These are phyloP conservation scores for Catajapyx aquilonaris DNA, from an alignment of 1,140 invertebrate genomes.

Conservation along the genomic window DNA sequence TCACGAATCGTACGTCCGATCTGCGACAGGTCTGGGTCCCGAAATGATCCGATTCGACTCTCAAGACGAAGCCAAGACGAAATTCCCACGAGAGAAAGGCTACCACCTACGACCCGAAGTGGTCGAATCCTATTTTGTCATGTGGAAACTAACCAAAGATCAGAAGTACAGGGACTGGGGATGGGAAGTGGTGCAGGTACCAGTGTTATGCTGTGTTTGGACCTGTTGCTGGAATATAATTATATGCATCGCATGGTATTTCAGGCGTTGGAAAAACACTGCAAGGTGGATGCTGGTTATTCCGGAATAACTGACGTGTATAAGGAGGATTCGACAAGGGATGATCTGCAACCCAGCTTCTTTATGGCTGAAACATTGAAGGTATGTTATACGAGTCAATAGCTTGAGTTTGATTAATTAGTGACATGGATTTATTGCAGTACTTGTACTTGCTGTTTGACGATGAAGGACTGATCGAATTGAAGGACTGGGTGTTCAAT, in stretches of 20 bases:
- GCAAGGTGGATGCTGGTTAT: slow-evolving; percentile 75
- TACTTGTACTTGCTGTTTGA: slow-evolving; percentile 95
- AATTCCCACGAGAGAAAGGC: slow-evolving; percentile 49
- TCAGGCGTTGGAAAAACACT: slow-evolving; percentile 81
- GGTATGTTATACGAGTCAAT: slow-evolving; percentile 25
- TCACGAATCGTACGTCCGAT: slow-evolving; percentile 85
- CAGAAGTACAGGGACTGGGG: slow-evolving; percentile 94
- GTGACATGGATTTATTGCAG: slow-evolving; percentile 28
- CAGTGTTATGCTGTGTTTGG: no score
- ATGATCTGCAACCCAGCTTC: slow-evolving; percentile 97
- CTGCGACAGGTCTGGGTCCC: slow-evolving; percentile 71
- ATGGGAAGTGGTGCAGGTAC: slow-evolving; percentile 87
- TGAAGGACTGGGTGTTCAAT: slow-evolving; percentile 97
- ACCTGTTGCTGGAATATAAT: no score
- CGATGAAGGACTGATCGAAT: slow-evolving; percentile 70
- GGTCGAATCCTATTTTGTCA: slow-evolving; percentile 88
- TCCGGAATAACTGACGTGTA: slow-evolving; percentile 90
- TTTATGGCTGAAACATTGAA: slow-evolving; percentile 97
- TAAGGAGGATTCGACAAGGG: slow-evolving; percentile 56
- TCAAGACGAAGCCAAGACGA: neutral
- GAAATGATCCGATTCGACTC: slow-evolving; percentile 23
- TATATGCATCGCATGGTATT: slow-evolving; percentile 12
- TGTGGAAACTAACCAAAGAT: slow-evolving; percentile 92
- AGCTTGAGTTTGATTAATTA: neutral
- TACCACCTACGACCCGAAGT: slow-evolving; percentile 94